Conservation (phyloP, 2,888 invertebrate genomes). For the Ectemnius lituratus region DNA sequence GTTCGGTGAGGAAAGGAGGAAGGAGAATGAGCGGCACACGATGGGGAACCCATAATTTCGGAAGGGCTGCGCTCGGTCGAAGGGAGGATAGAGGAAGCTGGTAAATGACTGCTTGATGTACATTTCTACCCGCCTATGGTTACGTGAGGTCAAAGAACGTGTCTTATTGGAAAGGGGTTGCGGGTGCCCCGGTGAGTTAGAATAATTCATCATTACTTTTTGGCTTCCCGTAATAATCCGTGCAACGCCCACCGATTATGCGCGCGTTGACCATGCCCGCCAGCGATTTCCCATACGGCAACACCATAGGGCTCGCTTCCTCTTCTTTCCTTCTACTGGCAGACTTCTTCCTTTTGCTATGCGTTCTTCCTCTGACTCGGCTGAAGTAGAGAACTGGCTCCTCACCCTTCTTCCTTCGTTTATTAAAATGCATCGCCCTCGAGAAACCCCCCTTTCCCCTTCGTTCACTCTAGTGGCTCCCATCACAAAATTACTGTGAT, state of each 20-base stretch:
- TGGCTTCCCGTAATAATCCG: slow-evolving; percentile 72
- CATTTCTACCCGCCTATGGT: slow-evolving; percentile 46
- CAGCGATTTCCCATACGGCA: slow-evolving; percentile 73
- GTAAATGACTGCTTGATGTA: slow-evolving; percentile 49
- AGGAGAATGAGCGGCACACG: slow-evolving; percentile 34
- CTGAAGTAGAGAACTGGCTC: background rate
- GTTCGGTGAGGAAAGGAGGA: slow-evolving; percentile 1
- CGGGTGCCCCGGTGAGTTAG: slow-evolving; percentile 55
- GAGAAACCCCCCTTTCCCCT: slow-evolving; percentile 43
- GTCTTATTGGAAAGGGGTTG: slow-evolving; percentile 35
- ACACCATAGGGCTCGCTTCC: slow-evolving; percentile 58
- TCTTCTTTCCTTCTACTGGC: slow-evolving; percentile 17
- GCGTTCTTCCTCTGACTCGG: slow-evolving; percentile 19
- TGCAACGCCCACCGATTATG: slow-evolving; percentile 71
- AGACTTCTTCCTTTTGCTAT: slow-evolving; percentile 14
- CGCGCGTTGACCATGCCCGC: slow-evolving; percentile 68
- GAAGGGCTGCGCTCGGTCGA: slow-evolving; percentile 25
- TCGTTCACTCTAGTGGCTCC: slow-evolving; percentile 49
- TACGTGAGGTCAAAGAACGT: slow-evolving; percentile 55
- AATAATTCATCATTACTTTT: slow-evolving; percentile 74
- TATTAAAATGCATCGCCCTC: slow-evolving; percentile 65
- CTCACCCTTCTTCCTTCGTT: slow-evolving; percentile 48
- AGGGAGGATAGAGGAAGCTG: slow-evolving; percentile 11
- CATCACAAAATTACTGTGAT: slow-evolving; percentile 71
- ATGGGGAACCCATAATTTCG: slow-evolving; percentile 62